Base-by-base conservation (phyloP, 2,888 invertebrate genomes). In the Suillia variegata region DNA sequence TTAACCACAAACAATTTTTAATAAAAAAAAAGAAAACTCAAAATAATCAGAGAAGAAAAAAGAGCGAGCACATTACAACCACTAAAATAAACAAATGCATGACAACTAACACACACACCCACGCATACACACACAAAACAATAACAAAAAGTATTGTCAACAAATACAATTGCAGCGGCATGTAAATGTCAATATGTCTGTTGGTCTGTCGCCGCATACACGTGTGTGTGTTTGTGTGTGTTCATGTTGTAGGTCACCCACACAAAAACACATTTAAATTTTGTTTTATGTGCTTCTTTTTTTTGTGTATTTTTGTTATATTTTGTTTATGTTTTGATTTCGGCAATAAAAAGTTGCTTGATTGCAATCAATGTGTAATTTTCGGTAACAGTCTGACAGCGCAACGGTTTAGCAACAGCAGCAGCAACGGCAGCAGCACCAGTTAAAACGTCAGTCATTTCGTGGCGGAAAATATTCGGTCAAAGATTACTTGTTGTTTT, bases 331-430 rank as follows among this genome's bases (percentile, higher is more conserved):
- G n/a, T n/a, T n/a, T n/a, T n/a, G 33, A 15, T 51, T n/a, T 51
- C 6, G 17, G 8, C 21, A 18, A 38, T 34, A 33, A 34, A 54
- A 21, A 24, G 5, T 17, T 13, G 47, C 42, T 31, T 34, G 10
- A 54, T 38, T 56, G 38, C 33, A 50, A 24, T 47, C 33, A 61
- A 54, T 50, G 33, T 49, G 48, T 45, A 48, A 62, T 53, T 59
- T 58, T 62, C 54, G 57, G 38, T 48, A 50, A 53, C 58, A 62
- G 54, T 62, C 58, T 54, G 47, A 51, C 49, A 20, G 49, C 38
- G 42, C 56, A 55, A 62, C n/a, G n/a, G n/a, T n/a, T n/a, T n/a
- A n/a, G n/a, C n/a, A n/a, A n/a, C n/a, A n/a, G n/a, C n/a, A n/a
- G n/a, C n/a, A n/a, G n/a, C n/a, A n/a, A 50, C 59, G 59, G 33